These are phyloP conservation scores for Ischnus inquisitorius DNA, from an alignment of 2,888 invertebrate species.

Conservation along the genomic window DNA sequence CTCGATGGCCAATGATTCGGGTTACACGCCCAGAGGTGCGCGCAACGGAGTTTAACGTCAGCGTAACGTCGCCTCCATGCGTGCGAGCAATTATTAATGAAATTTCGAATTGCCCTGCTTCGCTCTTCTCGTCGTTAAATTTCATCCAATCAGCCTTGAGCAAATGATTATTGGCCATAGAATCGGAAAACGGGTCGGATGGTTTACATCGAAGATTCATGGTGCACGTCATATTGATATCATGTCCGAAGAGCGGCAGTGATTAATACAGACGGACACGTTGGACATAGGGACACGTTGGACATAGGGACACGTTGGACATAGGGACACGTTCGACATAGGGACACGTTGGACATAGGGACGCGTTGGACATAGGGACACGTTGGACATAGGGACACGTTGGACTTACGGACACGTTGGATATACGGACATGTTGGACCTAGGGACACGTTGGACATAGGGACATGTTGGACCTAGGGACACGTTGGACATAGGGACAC, in stretches of 20 bases:
- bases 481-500: too few species aligned
- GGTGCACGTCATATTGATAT: not conserved
- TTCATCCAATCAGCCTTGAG: slow-evolving; percentile 18
- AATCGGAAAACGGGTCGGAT: slow-evolving; percentile 3
- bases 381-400: too few species aligned
- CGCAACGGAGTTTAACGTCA: slow-evolving; percentile 51
- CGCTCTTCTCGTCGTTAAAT: not conserved
- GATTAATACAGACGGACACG: too few species aligned
- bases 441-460: too few species aligned
- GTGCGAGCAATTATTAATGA: slow-evolving; percentile 71
- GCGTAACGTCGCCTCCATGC: slow-evolving; percentile 54
- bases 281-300: too few species aligned
- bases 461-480: too few species aligned
- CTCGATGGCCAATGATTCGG: slow-evolving; percentile 78
- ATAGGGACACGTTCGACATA: too few species aligned
- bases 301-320: too few species aligned
- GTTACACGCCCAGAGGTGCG: slow-evolving; percentile 70
- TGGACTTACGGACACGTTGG: too few species aligned
- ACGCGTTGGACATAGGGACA: not conserved
- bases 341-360: not conserved
- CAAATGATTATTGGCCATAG: not conserved
- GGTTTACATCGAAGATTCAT: slow-evolving; percentile 19
- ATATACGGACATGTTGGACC: too few species aligned
- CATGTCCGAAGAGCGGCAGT: not conserved
- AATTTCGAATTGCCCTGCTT: slow-evolving; percentile 26